Evolutionary conservation across 2,888 invertebrate species (phyloP), one percentile per base, ranked within the genome.

Genomic region (Latrodectus elegans): DNA sequence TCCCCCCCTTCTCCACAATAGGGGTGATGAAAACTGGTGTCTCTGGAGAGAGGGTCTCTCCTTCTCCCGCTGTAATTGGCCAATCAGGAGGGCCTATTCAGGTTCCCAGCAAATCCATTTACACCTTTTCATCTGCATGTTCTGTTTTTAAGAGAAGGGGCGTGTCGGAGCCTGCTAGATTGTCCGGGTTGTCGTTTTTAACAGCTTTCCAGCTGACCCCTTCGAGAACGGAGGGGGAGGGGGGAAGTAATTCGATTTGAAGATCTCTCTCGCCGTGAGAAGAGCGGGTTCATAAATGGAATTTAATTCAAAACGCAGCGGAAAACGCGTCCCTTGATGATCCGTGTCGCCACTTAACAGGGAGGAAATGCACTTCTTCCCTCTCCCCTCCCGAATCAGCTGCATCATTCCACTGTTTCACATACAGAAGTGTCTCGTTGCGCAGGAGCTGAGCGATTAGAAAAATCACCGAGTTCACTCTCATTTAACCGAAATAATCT

Each of bases 131-230:
- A 70, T 75, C 74, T 75, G 75, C 81, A 73, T 70, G 60, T 38
- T 82, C 67, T 64, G 77, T 76, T 84, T 84, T 84, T 84, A 77
- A 77, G 38, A 51, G 49, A 73, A 55, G 49, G 68, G 76, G 68
- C 52, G 82, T 82, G 64, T 51, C 67, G 51, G 68, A 12, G 67
- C 74, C 52, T 51, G 53, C 72, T 60, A 22, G 60, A 74, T 74
- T 53, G 74, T 55, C 76, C 76, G n/a, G 76, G 76, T 17, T 65
- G 17, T 14, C 49, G 81, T 82, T 82, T 82, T 82, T 75, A 82
- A 74, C 26, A 67, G 82, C 49, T 72, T 52, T 26, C 15, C 38
- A 38, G 70, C 14, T 22, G 70, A 38, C 38, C 38, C 70, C 8
- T 15, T 38, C 6, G 11, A 15, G 15, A 70, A 26, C 14, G 22